Percentiles rank a stretch among this genome's conserved stretches.
Conservation (phyloP, 2,113 vertebrate species). For the Caretta caretta region DNA sequence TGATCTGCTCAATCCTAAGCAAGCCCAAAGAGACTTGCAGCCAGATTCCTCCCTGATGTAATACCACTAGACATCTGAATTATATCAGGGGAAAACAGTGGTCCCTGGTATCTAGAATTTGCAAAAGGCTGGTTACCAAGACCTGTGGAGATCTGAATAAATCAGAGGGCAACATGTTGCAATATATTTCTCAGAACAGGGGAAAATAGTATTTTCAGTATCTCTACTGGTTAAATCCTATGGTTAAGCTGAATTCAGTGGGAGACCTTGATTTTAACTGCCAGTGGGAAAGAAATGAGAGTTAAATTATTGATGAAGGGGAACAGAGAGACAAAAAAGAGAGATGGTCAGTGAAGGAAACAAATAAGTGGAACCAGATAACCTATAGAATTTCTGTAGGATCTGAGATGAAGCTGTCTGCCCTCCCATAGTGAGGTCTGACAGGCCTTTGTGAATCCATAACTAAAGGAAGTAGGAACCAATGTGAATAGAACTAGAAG, state of each 20-base stretch:
- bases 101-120: neutral
- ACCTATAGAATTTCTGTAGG: neutral
- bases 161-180: neutral
- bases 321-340: neutral
- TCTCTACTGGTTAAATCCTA: neutral
- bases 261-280: neutral
- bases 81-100: neutral
- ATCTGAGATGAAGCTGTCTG: neutral
- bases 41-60: neutral
- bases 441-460: rapidly evolving
- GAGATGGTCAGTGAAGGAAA: neutral
- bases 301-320: neutral
- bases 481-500: neutral
- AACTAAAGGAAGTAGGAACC: neutral
- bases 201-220: neutral
- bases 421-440: neutral
- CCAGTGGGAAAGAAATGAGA: neutral
- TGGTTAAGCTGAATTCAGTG: neutral
- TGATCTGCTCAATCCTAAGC: neutral
- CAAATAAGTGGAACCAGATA: neutral
- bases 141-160: neutral
- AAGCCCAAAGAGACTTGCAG: neutral
- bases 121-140: neutral
- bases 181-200: neutral
- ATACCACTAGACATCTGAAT: neutral